Evolutionary conservation across 2,113 vertebrate species (phyloP).

Genomic region (Capreolus pygargus): DNA sequence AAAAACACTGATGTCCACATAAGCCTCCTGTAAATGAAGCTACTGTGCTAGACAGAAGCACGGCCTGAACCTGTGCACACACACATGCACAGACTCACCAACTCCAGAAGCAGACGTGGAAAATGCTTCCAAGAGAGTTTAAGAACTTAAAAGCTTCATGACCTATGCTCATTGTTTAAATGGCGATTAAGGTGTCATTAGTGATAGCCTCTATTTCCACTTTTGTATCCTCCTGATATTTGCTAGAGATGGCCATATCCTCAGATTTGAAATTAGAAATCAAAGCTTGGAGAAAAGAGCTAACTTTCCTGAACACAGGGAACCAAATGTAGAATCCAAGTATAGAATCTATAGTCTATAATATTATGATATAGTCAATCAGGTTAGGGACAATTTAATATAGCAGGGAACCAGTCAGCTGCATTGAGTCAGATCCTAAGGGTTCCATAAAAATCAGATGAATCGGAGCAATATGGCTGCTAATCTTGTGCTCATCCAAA

Average conservation of each 20-base stretch:
- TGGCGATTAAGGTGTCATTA: not conserved
- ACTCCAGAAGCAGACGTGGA: not conserved
- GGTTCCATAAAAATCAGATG: slow-evolving; percentile 28
- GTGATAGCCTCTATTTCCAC: not conserved
- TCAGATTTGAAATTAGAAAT: not conserved
- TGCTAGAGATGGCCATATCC: not conserved
- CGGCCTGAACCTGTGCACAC: not conserved
- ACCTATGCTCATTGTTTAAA: not conserved
- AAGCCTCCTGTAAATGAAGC: not conserved
- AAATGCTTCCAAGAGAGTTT: not conserved
- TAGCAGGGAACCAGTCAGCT: slow-evolving; percentile 26
- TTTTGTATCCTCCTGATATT: not conserved
- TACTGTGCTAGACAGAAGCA: not conserved
- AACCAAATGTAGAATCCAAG: not conserved
- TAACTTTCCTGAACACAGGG: not conserved
- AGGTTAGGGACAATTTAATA: slow-evolving; percentile 26
- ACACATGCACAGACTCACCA: not conserved
- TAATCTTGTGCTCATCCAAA: slow-evolving; percentile 39
- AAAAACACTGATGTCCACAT: not conserved
- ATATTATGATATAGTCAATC: slow-evolving; percentile 12
- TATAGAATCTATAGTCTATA: not conserved
- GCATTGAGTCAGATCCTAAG: not conserved
- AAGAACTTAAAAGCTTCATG: not conserved
- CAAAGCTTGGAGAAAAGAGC: slow-evolving; percentile 14
- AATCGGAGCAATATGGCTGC: slow-evolving; percentile 25